A percentile compares a stretch with the other conserved stretches of the same genome.
Conservation (phyloP, 2,113 vertebrate genomes). For the Porphyrio hochstetteri region DNA sequence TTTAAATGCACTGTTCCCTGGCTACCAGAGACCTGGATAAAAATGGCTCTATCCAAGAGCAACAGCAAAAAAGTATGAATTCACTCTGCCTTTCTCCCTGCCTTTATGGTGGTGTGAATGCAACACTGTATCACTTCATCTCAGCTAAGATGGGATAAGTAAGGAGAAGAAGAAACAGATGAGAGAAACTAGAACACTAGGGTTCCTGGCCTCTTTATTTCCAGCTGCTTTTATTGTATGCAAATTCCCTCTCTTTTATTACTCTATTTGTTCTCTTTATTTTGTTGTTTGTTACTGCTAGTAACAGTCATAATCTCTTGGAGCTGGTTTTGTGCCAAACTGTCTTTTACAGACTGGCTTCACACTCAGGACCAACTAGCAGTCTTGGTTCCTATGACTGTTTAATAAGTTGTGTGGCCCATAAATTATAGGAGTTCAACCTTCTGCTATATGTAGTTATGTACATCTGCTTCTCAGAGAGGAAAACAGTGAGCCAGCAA, state of each 20-base stretch:
- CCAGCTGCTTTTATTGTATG: slow-evolving; percentile 1
- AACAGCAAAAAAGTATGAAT: not conserved
- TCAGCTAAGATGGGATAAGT: not conserved
- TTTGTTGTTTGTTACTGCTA: not conserved
- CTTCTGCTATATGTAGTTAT: not conserved
- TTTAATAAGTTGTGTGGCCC: not conserved
- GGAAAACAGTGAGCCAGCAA: not conserved
- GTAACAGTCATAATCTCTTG: not conserved
- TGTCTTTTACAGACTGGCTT: not conserved
- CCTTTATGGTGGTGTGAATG: not conserved
- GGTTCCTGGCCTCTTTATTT: not conserved
- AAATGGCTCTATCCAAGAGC: not conserved
- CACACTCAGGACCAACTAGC: not conserved
- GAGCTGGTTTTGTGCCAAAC: not conserved
- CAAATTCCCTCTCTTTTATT: not conserved
- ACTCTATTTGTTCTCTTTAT: not conserved
- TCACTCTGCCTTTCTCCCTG: not conserved
- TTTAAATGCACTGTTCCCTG: not conserved
- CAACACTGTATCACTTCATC: not conserved
- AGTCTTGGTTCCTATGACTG: not conserved
- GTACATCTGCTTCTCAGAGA: not conserved
- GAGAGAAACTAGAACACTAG: not conserved
- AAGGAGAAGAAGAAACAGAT: not conserved
- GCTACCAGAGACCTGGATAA: not conserved
- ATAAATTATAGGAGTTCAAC: not conserved